Base-by-base conservation (phyloP, 1,140 invertebrate species). In the Cydia pomonella region DNA sequence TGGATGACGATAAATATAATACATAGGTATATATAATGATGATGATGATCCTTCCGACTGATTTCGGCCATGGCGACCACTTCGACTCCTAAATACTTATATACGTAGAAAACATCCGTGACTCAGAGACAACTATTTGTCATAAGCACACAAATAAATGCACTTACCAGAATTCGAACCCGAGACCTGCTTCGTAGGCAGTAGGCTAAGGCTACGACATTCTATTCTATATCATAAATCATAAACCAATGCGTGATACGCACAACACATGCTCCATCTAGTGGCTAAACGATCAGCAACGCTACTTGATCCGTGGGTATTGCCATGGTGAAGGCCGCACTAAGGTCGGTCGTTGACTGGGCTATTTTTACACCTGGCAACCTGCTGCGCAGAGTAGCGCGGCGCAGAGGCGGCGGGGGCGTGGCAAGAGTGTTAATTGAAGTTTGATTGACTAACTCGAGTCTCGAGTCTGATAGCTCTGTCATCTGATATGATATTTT, bases 291-390 rank as follows among this genome's bases (percentile, higher is more conserved):
- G 10, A 21, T 59, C 47, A 12, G 21, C 53, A 18, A 66, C 63
- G 64, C 64, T 38, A 69, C 33, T 50, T 73, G 44, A 73, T 73
- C 73, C 23, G 73, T 25, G 41, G 62, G 33, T 59, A 59, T 74
- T 59, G 63, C 47, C 78, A 75, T 73, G 78, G 85, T 86, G 90
- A 92, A 92, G 90, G 90, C 79, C 90, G 88, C 78, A 62, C 81
- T 78, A 83, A 92, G 90, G 90, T 83, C 90, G 90, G 88, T 86
- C 89, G 81, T 74, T 83, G 90, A 90, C 89, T 87, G 80, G 75
- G 89, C 90, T 91, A 92, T 90, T 89, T 89, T 89, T 92, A 89
- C 79, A 74, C 76, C 75, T 73, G 79, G 76, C 74, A 63, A 71
- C 47, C 76, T 77, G 74, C 75, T 75, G 72, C 25, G 66, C 62